These are phyloP conservation scores for Crossocerus cetratus DNA, from an alignment of 2,888 invertebrate species.

Conservation along the genomic window DNA sequence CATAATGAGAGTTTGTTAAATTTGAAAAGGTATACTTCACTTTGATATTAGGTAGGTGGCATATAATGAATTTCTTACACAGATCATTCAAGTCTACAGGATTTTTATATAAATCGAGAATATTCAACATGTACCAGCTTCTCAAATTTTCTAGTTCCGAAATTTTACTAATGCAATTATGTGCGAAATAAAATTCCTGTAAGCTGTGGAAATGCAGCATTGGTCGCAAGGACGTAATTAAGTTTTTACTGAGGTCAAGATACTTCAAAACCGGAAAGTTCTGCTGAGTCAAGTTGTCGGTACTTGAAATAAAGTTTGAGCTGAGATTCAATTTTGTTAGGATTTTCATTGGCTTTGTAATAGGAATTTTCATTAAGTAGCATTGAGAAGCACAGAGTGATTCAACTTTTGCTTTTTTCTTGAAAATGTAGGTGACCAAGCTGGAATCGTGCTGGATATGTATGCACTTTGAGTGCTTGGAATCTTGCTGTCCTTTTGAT, in stretches of 20 bases:
- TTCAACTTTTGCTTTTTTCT: slow-evolving; percentile 18
- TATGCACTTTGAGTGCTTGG: slow-evolving; percentile 16
- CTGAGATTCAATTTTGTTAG: slow-evolving; percentile 45
- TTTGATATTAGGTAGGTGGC: slow-evolving; percentile 39
- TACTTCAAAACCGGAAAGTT: slow-evolving; percentile 47
- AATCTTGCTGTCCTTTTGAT: neutral
- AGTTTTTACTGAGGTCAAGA: slow-evolving; percentile 52
- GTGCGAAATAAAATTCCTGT: slow-evolving; percentile 52
- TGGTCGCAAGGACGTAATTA: slow-evolving; percentile 38
- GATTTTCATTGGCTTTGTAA: slow-evolving; percentile 34
- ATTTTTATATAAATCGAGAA: slow-evolving; percentile 51
- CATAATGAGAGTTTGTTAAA: neutral
- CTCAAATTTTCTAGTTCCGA: slow-evolving; percentile 48
- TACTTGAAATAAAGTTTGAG: slow-evolving; percentile 40
- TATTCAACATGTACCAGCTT: slow-evolving; percentile 40
- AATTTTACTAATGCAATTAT: slow-evolving; percentile 45
- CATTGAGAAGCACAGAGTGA: slow-evolving; percentile 31
- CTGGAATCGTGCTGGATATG: slow-evolving; percentile 24
- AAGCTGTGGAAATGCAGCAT: slow-evolving; percentile 46
- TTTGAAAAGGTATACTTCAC: slow-evolving; percentile 24
- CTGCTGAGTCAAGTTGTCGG: slow-evolving; percentile 34
- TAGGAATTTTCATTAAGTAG: slow-evolving; percentile 5
- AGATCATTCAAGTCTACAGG: slow-evolving; percentile 27
- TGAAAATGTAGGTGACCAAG: neutral
- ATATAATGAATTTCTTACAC: slow-evolving; percentile 48